phyloP scores from a whole-genome alignment of 2,113 vertebrate species.

The Malurus cyaneus region DNA sequence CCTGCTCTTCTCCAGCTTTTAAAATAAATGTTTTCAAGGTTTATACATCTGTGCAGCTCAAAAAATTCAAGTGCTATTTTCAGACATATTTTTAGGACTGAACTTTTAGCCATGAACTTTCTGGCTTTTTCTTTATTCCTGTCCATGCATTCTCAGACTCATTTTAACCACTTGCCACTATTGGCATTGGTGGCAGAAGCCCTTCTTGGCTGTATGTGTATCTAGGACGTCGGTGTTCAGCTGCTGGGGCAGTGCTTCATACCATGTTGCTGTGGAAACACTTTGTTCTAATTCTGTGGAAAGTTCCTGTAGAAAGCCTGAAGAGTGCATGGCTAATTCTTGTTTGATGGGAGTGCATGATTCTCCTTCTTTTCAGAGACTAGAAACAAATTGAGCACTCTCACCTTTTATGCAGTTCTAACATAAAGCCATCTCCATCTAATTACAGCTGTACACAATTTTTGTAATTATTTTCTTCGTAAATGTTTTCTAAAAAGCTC shows the following conservation, averaged over 20 bases:
- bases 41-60: not conserved
- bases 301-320: not conserved
- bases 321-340: not conserved
- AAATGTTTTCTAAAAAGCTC: not conserved
- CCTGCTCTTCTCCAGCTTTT: not conserved
- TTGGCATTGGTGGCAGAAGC: not conserved
- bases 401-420: not conserved
- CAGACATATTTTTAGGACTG: not conserved
- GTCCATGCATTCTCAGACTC: not conserved
- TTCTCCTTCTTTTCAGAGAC: not conserved
- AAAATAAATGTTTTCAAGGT: not conserved
- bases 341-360: not conserved
- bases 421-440: not conserved
- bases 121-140: not conserved
- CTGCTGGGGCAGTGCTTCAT: not conserved
- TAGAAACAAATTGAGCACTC: not conserved
- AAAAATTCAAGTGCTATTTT: not conserved
- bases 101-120: not conserved
- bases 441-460: not conserved
- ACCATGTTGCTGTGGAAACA: not conserved
- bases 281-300: not conserved
- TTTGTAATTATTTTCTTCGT: not conserved
- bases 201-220: not conserved
- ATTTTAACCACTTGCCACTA: not conserved
- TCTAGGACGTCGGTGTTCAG: not conserved